Conservation (phyloP, 1,140 invertebrate genomes). For the Eulimnadia texana region DNA sequence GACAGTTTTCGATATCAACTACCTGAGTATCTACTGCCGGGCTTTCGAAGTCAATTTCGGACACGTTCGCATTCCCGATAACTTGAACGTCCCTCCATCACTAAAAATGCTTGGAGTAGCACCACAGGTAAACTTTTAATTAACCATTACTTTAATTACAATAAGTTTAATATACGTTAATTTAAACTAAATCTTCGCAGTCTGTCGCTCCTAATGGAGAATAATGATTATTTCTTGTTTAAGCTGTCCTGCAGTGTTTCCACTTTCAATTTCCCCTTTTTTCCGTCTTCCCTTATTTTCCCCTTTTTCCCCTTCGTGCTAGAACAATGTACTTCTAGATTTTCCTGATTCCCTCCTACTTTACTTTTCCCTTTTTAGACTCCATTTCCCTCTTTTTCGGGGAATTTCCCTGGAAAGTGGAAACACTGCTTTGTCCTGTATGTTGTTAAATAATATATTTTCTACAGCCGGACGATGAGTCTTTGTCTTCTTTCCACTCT, state of each 20-base stretch:
- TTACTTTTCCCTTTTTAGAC: no score
- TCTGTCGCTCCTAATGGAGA: no score
- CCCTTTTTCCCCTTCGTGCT: no score
- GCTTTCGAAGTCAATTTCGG: conserved; percentile 83
- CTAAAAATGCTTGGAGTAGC: conserved; percentile 83
- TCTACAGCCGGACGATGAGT: background rate
- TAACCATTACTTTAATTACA: background rate
- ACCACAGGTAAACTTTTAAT: conserved; percentile 56
- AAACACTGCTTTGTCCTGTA: background rate
- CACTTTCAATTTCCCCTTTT: no score
- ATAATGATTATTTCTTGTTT: no score
- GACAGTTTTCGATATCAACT: conserved; percentile 68
- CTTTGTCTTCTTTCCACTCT: background rate
- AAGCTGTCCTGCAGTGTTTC: no score
- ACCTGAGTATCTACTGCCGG: conserved; percentile 74
- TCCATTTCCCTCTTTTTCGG: background rate
- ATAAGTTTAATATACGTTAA: background rate
- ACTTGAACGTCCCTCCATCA: conserved; percentile 71
- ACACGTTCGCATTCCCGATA: conserved; percentile 55
- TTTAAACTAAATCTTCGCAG: no score
- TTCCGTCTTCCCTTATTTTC: no score
- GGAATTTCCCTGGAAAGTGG: background rate
- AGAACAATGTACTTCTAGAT: no score
- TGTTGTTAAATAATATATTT: background rate
- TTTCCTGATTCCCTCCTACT: no score